Evolutionary conservation across 2,113 vertebrate genomes (phyloP).

Genomic region (Tauraco erythrolophus): DNA sequence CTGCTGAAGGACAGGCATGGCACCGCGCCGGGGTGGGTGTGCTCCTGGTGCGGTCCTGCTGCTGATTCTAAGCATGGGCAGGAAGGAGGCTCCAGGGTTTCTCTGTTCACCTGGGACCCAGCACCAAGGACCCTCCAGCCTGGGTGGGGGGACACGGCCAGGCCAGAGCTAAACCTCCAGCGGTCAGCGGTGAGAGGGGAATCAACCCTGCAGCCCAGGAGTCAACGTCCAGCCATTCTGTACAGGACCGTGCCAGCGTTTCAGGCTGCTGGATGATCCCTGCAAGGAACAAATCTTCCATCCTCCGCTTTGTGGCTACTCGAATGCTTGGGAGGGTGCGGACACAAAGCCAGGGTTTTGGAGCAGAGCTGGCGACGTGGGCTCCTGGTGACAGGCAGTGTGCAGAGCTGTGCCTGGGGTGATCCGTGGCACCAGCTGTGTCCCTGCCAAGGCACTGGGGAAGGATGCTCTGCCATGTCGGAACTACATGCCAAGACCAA

Average conservation of each 20-base stretch:
- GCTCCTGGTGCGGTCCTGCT: background rate
- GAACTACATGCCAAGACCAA: background rate
- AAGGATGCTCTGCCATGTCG: background rate
- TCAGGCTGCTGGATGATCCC: background rate
- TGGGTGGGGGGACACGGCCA: background rate
- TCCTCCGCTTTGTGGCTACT: background rate
- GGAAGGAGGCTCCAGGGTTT: background rate
- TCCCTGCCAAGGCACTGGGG: background rate
- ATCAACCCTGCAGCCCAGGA: background rate
- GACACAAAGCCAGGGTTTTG: background rate
- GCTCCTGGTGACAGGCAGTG: background rate
- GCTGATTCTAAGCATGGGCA: too few relatives aligned
- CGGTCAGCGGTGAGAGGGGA: background rate
- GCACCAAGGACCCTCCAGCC: background rate
- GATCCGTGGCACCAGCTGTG: background rate
- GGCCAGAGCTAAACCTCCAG: background rate
- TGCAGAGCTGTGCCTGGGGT: background rate
- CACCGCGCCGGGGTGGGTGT: fast-evolving
- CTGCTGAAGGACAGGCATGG: background rate
- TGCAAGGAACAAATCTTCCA: background rate
- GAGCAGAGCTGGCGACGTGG: background rate
- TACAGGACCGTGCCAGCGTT: background rate
- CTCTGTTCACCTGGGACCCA: background rate
- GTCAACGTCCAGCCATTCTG: background rate
- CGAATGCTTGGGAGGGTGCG: background rate